These are phyloP conservation scores for Zingel zingel DNA, from an alignment of 2,113 vertebrate species.

Conservation along the genomic window DNA sequence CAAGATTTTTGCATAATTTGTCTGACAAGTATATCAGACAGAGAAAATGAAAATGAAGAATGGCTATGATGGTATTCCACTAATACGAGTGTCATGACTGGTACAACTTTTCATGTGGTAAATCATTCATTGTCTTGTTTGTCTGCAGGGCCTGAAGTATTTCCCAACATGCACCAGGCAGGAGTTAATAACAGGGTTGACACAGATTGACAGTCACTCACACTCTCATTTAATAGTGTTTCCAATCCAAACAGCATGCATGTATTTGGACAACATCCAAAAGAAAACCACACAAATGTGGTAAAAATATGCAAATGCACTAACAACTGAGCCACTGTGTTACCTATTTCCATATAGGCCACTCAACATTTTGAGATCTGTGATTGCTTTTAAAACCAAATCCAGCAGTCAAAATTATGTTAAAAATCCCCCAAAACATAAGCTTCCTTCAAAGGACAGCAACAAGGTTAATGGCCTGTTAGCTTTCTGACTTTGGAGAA, in stretches of 20 bases:
- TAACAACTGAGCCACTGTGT: slow-evolving; percentile 10
- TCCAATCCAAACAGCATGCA: slow-evolving; percentile 33
- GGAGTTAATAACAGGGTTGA: slow-evolving; percentile 39
- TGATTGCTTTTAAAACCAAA: slow-evolving; percentile 21
- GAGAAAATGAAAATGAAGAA: slow-evolving; percentile 42
- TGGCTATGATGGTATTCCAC: slow-evolving; percentile 45
- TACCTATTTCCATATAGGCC: slow-evolving; percentile 24
- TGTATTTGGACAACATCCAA: slow-evolving; percentile 57
- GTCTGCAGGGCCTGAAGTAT: slow-evolving; percentile 45
- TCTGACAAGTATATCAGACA: slow-evolving; percentile 51
- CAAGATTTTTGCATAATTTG: no score
- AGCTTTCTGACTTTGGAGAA: slow-evolving; percentile 55
- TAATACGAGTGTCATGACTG: slow-evolving; percentile 37
- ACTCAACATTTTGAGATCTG: slow-evolving; percentile 10
- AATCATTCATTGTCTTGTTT: slow-evolving; percentile 56
- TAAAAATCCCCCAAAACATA: background rate
- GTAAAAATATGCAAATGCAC: slow-evolving; percentile 44
- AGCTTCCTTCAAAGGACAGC: slow-evolving; percentile 31
- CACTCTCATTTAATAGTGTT: slow-evolving; percentile 34
- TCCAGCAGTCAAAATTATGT: slow-evolving; percentile 4
- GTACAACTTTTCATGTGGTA: slow-evolving; percentile 47
- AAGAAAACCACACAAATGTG: slow-evolving; percentile 13
- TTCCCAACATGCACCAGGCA: slow-evolving; percentile 34
- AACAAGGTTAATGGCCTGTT: slow-evolving; percentile 65
- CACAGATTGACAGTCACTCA: slow-evolving; percentile 43